phyloP scores from a whole-genome alignment of 2,888 invertebrate genomes.

The Phyllotreta cruciferae region DNA sequence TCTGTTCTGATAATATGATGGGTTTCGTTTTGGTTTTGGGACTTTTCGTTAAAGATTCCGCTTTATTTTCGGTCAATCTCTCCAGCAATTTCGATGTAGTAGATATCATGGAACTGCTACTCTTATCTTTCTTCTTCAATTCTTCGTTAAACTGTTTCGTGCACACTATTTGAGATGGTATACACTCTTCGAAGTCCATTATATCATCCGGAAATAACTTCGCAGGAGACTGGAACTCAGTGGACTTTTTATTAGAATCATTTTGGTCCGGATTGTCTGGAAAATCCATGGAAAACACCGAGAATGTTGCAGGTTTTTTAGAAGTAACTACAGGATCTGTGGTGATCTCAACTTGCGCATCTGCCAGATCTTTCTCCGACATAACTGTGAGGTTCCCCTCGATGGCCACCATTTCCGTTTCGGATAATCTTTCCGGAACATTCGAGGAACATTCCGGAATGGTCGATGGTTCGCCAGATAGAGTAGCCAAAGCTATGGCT shows the following conservation, averaged over 20 bases:
- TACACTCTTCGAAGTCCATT: conserved; percentile 52
- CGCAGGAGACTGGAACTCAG: too few relatives aligned
- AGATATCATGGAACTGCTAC: conserved; percentile 55
- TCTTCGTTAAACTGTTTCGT: conserved; percentile 37
- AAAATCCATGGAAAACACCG: conserved; percentile 57
- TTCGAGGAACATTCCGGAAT: conserved; percentile 18
- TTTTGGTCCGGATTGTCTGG: conserved; percentile 46
- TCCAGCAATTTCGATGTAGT: conserved; percentile 63
- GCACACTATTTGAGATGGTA: conserved; percentile 49
- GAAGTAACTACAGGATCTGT: conserved; percentile 53
- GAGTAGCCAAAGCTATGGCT: conserved; percentile 37
- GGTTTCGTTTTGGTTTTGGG: conserved; percentile 46
- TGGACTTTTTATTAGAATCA: background rate
- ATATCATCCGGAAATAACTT: conserved; percentile 37
- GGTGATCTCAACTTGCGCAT: conserved; percentile 64
- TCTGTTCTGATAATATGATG: conserved; percentile 56
- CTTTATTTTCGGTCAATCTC: conserved; percentile 56
- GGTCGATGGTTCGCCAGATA: conserved; percentile 29
- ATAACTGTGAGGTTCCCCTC: conserved; percentile 68
- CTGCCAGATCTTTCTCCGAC: conserved; percentile 57
- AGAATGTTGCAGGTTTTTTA: conserved; percentile 52
- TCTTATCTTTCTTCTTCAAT: conserved; percentile 45
- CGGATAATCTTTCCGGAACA: conserved; percentile 32
- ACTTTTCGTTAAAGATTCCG: conserved; percentile 15
- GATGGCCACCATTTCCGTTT: conserved; percentile 57